Evolutionary conservation across 2,797 vertebrate species (phyloP), one percentile per base, ranked within the genome.

Genomic region (Danionella dracula): DNA sequence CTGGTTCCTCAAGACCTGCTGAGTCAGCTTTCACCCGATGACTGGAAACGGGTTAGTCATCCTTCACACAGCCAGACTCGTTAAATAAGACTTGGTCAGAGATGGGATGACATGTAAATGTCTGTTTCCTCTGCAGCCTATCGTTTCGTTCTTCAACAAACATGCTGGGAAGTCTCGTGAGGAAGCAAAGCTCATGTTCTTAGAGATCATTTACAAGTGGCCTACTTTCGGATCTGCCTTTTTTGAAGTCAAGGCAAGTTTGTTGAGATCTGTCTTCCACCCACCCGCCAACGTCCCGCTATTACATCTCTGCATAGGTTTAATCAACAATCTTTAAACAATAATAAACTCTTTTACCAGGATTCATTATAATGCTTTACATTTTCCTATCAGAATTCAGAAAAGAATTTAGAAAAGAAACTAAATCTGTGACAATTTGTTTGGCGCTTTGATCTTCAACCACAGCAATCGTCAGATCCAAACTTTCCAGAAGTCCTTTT

Each of bases 161-260:
- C 94, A 99, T 0, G 90, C 95, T 0, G 97, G 97, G 12, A 99
- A 97, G 83, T 92, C 93, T 0, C 89, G 91, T 76, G 94, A 99
- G 75, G 96, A 99, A 71, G 91, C 96, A 80, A 98, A 99, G 80
- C 87, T 96, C 70, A 90, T 93, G 85, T 99, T 99, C 82, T 88
- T 99, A 51, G 98, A 94, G 86, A 90, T 93, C 75, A 88, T 98
- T 79, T 99, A 90, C 86, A 98, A 97, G 84, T 99, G 96, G 96
- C 86, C 93, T 37, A 99, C 97, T 0, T 99, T 99, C 76, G 97
- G 97, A 81, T 99, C 95, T 4, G 97, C 97, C 16, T 99, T 99
- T 85, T 99, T 99, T 66, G 95, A 99, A 88, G 95, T 99, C 70
- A 99, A 99, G 93, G 97, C 98, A 88, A 34, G 69, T n/a, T 44